Base-by-base conservation (phyloP, 1,140 invertebrate genomes). In the Phymastichus coffea region DNA sequence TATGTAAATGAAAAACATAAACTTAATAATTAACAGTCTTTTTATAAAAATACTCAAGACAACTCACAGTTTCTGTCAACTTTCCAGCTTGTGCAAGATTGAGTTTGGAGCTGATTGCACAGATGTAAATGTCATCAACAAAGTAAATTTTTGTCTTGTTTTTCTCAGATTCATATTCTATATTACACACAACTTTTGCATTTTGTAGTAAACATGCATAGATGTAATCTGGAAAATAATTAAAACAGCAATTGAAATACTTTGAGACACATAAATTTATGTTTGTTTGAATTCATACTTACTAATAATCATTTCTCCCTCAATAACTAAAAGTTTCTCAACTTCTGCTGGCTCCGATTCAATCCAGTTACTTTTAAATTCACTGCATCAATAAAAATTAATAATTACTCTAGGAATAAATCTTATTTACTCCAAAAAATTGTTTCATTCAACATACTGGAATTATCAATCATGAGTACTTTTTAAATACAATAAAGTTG, bases 221-320 rank as follows among this genome's bases (percentile, higher is more conserved):
- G 28, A 33, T n/a, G 28, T 33, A 52, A 44, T 57, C 53, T 44
- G 40, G 23, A 43, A 37, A 49, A 52, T 33, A 55, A 30, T 41
- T 8, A 33, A 48, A 35, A 37, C 4, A 8, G 9, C 20, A 47
- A 25, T 33, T n/a, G 10, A n/a, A 30, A 63, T 1, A 66, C 41
- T 15, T 46, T 52, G n/a, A n/a, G n/a, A n/a, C n/a, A n/a, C n/a
- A n/a, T n/a, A n/a, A n/a, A n/a, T n/a, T n/a, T n/a, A n/a, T n/a
- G n/a, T n/a, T n/a, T n/a, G n/a, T n/a, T n/a, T n/a, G n/a, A n/a
- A n/a, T n/a, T n/a, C n/a, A n/a, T 23, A 33, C 49, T 41, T 71
- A 74, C 73, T 65, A 35, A 54, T 68, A 33, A 74, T 57, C 35
- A 72, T 64, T 37, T 71, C 66, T 1, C 73, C 70, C 44, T 75